Conservation (phyloP, 2,888 invertebrate species). For the Chrysomela aeneicollis region DNA sequence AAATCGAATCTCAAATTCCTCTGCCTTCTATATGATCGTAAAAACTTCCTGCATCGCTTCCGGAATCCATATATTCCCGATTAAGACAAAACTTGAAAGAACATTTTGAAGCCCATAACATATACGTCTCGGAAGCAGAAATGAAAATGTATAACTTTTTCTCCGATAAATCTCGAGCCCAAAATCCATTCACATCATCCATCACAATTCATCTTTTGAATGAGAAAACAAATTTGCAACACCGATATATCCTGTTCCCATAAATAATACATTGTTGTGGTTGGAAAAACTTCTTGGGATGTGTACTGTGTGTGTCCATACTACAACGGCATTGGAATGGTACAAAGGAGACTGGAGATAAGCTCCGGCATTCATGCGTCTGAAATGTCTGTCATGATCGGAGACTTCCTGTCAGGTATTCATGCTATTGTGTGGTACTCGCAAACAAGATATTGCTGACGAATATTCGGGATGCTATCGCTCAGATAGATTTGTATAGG, state of each 20-base stretch:
- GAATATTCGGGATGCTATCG: constrained; percentile 21
- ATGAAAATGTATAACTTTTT: constrained; percentile 5
- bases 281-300: constrained; percentile 34
- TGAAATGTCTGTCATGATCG: constrained; percentile 41
- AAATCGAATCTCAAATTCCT: no score
- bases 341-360: constrained; percentile 22
- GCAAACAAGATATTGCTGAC: constrained; percentile 36
- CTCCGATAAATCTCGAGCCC: constrained; percentile 14
- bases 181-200: constrained; percentile 2
- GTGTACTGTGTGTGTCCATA: constrained; percentile 18
- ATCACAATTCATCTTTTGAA: constrained; percentile 20
- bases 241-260: constrained; percentile 32
- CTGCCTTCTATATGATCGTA: no score
- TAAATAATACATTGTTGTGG: constrained; percentile 39
- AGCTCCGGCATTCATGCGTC: constrained; percentile 36
- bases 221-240: constrained; percentile 36
- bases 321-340: constrained; percentile 30
- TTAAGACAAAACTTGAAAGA: neutral
- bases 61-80: neutral
- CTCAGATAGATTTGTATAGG: neutral
- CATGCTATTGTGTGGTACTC: constrained; percentile 28
- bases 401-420: constrained; percentile 33
- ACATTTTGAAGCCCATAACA: constrained; percentile 2
- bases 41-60: no score
- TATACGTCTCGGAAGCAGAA: constrained; percentile 17